A percentile compares a stretch with the other conserved stretches of the same genome.
Conservation (phyloP, 2,888 invertebrate species). For the Agrochola lychnidis region DNA sequence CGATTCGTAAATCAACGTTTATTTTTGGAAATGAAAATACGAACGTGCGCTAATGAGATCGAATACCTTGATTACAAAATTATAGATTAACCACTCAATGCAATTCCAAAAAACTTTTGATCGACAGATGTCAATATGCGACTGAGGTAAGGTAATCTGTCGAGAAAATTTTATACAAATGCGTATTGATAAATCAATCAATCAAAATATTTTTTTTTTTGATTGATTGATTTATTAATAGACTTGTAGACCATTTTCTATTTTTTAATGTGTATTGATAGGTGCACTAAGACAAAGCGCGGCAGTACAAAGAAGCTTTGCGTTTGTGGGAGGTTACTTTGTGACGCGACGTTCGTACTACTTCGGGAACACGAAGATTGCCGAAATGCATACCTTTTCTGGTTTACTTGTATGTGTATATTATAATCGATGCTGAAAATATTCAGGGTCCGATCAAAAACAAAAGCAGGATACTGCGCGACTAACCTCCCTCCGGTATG, state of each 20-base stretch:
- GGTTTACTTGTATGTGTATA: background rate
- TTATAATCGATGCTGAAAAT: background rate
- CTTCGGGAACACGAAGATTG: background rate
- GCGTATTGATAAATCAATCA: too few species aligned
- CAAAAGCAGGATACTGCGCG: rapidly evolving
- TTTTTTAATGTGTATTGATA: too few species aligned
- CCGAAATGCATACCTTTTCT: background rate
- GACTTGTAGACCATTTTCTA: too few species aligned
- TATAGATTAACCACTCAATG: too few species aligned
- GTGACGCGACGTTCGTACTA: background rate
- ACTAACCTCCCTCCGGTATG: constrained; percentile 90
- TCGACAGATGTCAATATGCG: background rate
- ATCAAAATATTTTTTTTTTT: too few species aligned
- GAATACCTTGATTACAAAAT: too few species aligned
- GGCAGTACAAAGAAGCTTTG: too few species aligned
- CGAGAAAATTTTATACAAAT: background rate
- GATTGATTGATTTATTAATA: too few species aligned
- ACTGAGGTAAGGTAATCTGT: background rate
- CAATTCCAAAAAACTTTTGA: too few species aligned
- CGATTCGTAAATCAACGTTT: background rate
- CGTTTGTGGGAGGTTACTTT: background rate
- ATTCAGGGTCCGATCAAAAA: background rate
- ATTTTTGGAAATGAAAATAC: background rate
- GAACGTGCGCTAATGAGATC: too few species aligned
- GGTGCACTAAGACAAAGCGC: background rate